Conservation (phyloP, 1,140 invertebrate species). For the Conus betulinus region DNA sequence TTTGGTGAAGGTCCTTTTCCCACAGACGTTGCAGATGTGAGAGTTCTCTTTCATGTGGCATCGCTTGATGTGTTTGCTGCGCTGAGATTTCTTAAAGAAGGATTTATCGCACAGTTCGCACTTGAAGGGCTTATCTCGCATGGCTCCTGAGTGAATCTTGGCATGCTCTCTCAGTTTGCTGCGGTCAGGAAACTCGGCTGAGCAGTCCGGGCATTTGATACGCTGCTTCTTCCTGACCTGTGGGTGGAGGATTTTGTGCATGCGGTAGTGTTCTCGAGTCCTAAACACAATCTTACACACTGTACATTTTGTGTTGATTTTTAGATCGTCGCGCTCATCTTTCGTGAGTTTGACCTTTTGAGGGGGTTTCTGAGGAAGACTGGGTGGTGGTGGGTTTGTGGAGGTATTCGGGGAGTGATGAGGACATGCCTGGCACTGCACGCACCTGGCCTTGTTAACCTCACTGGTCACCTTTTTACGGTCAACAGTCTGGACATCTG, state of each 20-base stretch:
- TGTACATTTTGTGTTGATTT: conserved; percentile 29
- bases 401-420: neutral
- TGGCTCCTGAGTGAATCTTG: neutral
- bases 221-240: conserved; percentile 31
- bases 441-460: neutral
- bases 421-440: conserved; percentile 19
- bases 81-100: conserved; percentile 31
- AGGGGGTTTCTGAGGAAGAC: neutral
- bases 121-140: conserved; percentile 16
- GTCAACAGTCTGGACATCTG: neutral
- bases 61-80: conserved; percentile 35
- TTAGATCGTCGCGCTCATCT: conserved; percentile 25
- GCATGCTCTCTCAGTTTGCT: conserved; percentile 16
- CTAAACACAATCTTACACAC: conserved; percentile 33
- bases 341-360: conserved; percentile 19
- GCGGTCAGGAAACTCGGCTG: conserved; percentile 30
- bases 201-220: conserved; percentile 27
- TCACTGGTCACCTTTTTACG: too few species aligned
- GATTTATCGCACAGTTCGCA: conserved; percentile 23
- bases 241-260: conserved; percentile 31
- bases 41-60: conserved; percentile 34
- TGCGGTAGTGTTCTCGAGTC: conserved; percentile 24
- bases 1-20: conserved; percentile 29
- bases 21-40: conserved; percentile 24
- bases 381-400: neutral